Percentiles rank a stretch among this genome's conserved stretches.
These are phyloP conservation scores for Lepidocyrtoides sp. DNA, from an alignment of 2,888 invertebrate species.

Conservation along the genomic window DNA sequence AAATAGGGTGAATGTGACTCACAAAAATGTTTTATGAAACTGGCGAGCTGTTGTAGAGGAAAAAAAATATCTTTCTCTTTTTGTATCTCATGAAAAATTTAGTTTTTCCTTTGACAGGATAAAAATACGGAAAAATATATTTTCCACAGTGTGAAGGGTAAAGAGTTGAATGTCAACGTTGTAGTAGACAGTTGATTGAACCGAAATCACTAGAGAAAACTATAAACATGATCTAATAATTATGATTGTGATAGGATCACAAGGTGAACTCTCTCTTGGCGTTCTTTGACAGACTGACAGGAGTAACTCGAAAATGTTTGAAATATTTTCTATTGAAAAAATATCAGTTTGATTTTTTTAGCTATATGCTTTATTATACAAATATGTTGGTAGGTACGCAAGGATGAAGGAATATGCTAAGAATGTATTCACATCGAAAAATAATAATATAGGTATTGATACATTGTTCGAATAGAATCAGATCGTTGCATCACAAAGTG, in stretches of 20 bases:
- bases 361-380: too few relatives aligned
- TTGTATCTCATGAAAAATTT: neutral
- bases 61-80: neutral
- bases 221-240: neutral
- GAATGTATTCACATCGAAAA: too few relatives aligned
- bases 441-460: too few relatives aligned
- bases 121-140: neutral
- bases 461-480: neutral
- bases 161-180: neutral
- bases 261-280: slow-evolving; percentile 9
- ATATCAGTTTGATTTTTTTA: neutral
- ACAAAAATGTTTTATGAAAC: neutral
- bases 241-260: neutral
- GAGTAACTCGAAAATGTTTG: too few relatives aligned
- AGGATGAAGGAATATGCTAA: too few relatives aligned
- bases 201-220: neutral
- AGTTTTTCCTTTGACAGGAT: neutral
- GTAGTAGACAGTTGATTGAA: neutral
- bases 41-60: neutral
- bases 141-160: neutral
- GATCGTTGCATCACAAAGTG: neutral
- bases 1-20: neutral
- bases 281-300: slow-evolving; percentile 3
- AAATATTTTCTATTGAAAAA: neutral
- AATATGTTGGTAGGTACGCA: too few relatives aligned